These are phyloP conservation scores for Campoplex capitator DNA, from an alignment of 2,888 invertebrate species.

Conservation along the genomic window DNA sequence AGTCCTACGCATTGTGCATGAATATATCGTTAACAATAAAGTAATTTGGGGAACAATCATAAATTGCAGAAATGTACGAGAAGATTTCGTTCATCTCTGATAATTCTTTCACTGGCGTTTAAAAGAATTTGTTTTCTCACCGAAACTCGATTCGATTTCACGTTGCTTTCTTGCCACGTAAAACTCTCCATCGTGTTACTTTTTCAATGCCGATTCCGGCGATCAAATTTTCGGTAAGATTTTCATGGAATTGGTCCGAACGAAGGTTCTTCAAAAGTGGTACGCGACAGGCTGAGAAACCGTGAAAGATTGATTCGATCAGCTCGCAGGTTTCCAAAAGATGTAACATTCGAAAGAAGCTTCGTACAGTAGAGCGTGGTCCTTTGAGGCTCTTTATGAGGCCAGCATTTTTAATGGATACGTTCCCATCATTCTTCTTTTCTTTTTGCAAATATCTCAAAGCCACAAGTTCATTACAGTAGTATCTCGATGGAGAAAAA, in stretches of 20 bases:
- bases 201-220: neutral
- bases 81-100: neutral
- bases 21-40: constrained; percentile 33
- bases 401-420: constrained; percentile 74
- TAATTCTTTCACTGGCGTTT: neutral
- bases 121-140: neutral
- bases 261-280: neutral
- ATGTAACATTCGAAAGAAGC: constrained; percentile 74
- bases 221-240: neutral
- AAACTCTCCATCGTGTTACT: neutral
- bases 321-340: constrained; percentile 8
- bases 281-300: neutral
- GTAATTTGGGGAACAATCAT: constrained; percentile 41
- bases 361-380: constrained; percentile 69
- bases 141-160: neutral
- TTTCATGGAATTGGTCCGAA: neutral
- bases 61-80: constrained; percentile 16
- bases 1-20: neutral
- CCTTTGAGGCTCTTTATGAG: constrained; percentile 73
- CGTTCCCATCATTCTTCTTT: constrained; percentile 71
- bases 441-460: constrained; percentile 20
- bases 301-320: constrained; percentile 42
- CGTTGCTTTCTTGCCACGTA: neutral
- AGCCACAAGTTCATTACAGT: constrained; percentile 39
- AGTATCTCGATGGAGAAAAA: constrained; percentile 25